phyloP scores from a whole-genome alignment of 2,113 vertebrate species.

The Dendrocopos noguchii region DNA sequence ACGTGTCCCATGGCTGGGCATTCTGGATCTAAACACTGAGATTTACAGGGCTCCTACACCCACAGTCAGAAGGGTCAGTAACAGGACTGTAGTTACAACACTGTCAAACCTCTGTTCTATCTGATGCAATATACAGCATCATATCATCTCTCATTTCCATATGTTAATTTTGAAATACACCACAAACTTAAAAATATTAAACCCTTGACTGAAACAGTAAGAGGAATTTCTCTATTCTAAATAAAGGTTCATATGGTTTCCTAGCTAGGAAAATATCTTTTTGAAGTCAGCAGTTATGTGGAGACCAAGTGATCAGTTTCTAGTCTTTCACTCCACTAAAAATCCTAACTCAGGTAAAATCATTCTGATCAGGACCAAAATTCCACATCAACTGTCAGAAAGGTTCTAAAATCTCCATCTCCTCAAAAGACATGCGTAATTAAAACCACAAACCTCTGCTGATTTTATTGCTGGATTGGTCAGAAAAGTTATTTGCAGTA shows the following conservation, averaged over 20 bases:
- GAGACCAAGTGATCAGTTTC: background rate
- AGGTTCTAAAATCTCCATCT: background rate
- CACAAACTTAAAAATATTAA: background rate
- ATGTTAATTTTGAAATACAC: background rate
- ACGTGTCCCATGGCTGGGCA: rapidly evolving
- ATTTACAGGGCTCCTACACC: background rate
- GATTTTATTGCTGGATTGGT: background rate
- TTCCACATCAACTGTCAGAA: slow-evolving; percentile 8
- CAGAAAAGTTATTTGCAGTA: background rate
- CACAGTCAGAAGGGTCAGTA: background rate
- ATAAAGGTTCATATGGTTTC: background rate
- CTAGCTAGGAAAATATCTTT: background rate
- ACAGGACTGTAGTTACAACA: background rate
- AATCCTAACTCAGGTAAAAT: slow-evolving; percentile 61
- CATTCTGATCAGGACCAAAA: slow-evolving; percentile 30
- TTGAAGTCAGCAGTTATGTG: background rate
- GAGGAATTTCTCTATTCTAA: background rate
- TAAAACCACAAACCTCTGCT: background rate
- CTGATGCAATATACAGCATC: background rate
- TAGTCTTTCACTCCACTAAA: background rate
- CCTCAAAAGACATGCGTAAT: background rate
- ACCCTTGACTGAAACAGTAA: background rate
- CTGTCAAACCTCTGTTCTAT: background rate
- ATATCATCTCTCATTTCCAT: background rate
- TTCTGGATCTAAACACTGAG: background rate